Percentiles rank a stretch among this genome's conserved stretches.
These are phyloP conservation scores for Lanistes nyassanus DNA, from an alignment of 1,140 invertebrate genomes.

Conservation along the genomic window DNA sequence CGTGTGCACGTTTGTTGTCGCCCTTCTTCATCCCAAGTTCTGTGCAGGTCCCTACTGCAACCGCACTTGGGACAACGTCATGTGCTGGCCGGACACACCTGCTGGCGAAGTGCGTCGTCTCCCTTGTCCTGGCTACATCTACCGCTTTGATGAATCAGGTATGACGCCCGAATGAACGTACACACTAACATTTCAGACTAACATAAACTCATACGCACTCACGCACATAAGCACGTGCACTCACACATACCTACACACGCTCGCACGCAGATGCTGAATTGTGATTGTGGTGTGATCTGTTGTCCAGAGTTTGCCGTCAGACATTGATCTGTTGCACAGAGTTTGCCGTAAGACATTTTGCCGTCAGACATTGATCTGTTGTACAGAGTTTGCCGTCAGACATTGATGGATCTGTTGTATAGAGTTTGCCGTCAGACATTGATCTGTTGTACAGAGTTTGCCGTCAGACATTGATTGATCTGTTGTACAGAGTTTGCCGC, in stretches of 20 bases:
- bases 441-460: constrained; percentile 43
- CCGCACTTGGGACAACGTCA: constrained; percentile 52
- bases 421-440: constrained; percentile 41
- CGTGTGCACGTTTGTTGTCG: too few species aligned
- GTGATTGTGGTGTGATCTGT: not conserved
- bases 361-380: too few species aligned
- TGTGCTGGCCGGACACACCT: constrained; percentile 51
- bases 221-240: constrained; percentile 8
- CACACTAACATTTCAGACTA: not conserved
- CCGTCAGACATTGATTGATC: constrained; percentile 40
- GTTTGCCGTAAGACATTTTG: constrained; percentile 37
- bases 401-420: too few species aligned
- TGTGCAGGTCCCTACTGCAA: constrained; percentile 46
- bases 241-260: not conserved
- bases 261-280: not conserved
- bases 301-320: not conserved
- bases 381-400: constrained; percentile 38
- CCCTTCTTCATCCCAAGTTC: too few species aligned
- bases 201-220: constrained; percentile 8
- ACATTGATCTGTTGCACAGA: too few species aligned
- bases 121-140: constrained; percentile 48
- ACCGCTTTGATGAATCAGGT: constrained; percentile 45
- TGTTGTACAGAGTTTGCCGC: constrained; percentile 41
- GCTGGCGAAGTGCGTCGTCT: constrained; percentile 39
- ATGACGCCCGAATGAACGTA: constrained; percentile 3